Base-by-base conservation (phyloP, 2,888 invertebrate genomes). In the Apantesis nais region DNA sequence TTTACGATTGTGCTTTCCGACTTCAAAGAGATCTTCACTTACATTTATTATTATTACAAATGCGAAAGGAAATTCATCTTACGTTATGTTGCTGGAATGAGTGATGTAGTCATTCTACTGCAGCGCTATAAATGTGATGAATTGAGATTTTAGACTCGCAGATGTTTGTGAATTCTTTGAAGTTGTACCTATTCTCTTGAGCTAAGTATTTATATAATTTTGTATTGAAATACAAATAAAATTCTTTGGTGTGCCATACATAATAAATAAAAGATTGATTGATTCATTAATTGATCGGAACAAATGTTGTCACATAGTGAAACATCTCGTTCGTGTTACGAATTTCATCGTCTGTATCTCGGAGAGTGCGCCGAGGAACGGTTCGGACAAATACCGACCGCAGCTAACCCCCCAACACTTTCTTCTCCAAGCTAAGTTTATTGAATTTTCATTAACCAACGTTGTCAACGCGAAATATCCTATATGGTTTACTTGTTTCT, bases 11-110 rank as follows among this genome's bases (percentile, higher is more conserved):
- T 29, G 19, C 37, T 66, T 29, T 29, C 25, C 34, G 37, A 61
- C 22, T 61, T 67, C 67, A 67, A 67, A 67, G 67, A 19, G 62
- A 62, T 37, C 37, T 34, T 31, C 41, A 52, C 62, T 7, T 22
- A 52, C n/a, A 62, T 62, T 62, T 62, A 61, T 55, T 64, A 48
- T 48, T 67, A 67, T 62, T 62, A 48, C 48, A 48, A 62, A 67
- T 62, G 62, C 37, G 16, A 67, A 62, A 39, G 22, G 19, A 31
- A 29, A 22, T n/a, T 62, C 62, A 25, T 34, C 41, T 52, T 37
- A 11, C n/a, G 52, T 52, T 62, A 16, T 41, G 41, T 31, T 31
- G 37, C 5, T 44, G 60, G 52, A 25, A 39, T 25, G 37, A 37
- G 4, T 25, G 55, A 66, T 66, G 58, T 52, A 22, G 48, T 12